A percentile compares a stretch with the other conserved stretches of the same genome.
phyloP scores from a whole-genome alignment of 2,113 vertebrate species.

The Hystrix cristata region DNA sequence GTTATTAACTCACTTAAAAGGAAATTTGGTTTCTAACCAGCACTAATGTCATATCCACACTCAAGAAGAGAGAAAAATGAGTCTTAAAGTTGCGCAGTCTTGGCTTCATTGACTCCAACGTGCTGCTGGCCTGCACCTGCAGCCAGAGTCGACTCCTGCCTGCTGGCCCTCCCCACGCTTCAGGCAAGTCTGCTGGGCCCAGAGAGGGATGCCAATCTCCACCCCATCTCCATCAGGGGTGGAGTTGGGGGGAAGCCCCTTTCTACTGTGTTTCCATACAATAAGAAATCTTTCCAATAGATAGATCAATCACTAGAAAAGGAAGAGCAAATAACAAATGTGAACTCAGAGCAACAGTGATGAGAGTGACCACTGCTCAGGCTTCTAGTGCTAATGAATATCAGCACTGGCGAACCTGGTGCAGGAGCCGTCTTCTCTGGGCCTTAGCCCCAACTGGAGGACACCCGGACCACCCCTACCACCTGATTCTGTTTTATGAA shows the following conservation, averaged over 20 bases:
- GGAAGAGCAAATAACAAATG: slow-evolving; percentile 14
- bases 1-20: slow-evolving; percentile 77
- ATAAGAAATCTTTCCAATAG: not conserved
- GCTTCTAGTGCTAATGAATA: not conserved
- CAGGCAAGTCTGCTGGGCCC: not conserved
- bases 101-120: not conserved
- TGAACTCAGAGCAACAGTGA: slow-evolving; percentile 2
- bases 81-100: slow-evolving; percentile 9
- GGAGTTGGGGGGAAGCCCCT: not conserved
- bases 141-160: not conserved
- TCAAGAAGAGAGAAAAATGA: slow-evolving; percentile 51
- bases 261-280: not conserved
- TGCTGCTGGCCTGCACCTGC: not conserved
- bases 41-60: slow-evolving; percentile 59
- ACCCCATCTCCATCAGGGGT: not conserved
- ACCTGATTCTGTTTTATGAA: not conserved
- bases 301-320: not conserved
- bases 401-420: not conserved
- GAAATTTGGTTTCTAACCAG: slow-evolving; percentile 76
- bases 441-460: not conserved
- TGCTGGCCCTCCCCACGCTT: not conserved
- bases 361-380: not conserved
- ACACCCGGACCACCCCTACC: not conserved
- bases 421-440: not conserved
- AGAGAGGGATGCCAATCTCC: not conserved